Base-by-base conservation (phyloP, 2,888 invertebrate species). In the Sericinus montela region DNA sequence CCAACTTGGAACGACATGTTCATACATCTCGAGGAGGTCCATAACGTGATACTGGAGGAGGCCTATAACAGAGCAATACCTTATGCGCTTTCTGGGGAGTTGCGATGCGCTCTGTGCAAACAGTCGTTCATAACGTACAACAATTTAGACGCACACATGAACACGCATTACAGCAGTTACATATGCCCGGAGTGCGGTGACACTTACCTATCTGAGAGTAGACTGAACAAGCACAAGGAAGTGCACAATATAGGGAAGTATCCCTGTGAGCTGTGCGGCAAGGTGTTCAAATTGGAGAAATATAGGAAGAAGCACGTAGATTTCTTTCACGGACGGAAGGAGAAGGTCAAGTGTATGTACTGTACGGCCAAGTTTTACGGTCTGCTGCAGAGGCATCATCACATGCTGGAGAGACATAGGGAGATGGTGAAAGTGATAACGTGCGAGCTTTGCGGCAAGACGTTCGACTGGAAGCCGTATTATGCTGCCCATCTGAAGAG, bases 121-220 rank as follows among this genome's bases (percentile, higher is more conserved):
- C 60, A 74, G 4, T 23, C 29, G 0, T 77, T 68, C 6, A 29
- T 62, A 0, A 69, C 67, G 5, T 79, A 70, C 11, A 63, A 69
- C 3, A 61, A 59, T 3, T 14, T 84, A 0, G 86, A 86, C 25
- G 46, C 81, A 0, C 86, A 87, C 51, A 87, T 87, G 87, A 86
- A 86, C 3, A 72, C 75, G 0, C 86, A 87, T 53, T 87, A 70
- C 47, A 72, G 82, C 23, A 85, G 85, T 14, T 82, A 78, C 23
- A 75, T 85, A 0, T 86, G 85, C 48, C 74, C 73, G 10, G 78
- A 78, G 3, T 86, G 85, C 15, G 86, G 84, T 0, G 80, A 78
- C 2, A 65, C 77, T 0, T 86, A 76, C 38, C 13, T 81, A 0
- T 58, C 76, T 0, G 52, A 54, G 0, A 53, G 30, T 0, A 53